Percentiles rank a stretch among this genome's conserved stretches.
Evolutionary conservation across 35 echinoderm and acorn worm species (phyloP).

Genomic region (Acanthaster planci): DNA sequence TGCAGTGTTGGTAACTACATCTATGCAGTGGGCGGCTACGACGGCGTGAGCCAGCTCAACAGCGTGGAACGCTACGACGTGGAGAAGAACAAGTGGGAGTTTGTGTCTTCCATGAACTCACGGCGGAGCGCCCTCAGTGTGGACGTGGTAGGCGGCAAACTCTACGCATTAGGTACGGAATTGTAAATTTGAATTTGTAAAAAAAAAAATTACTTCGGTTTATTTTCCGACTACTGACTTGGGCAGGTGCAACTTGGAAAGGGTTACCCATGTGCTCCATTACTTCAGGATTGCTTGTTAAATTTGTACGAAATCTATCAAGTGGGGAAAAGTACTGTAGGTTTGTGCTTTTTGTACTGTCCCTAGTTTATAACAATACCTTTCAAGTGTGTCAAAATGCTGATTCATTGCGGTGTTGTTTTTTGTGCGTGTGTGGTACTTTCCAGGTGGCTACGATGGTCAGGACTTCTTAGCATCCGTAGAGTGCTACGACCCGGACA

Average conservation of each 20-base stretch:
- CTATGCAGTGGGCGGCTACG: slow-evolving; percentile 92
- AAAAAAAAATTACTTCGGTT: too few relatives aligned
- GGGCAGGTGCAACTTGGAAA: too few relatives aligned
- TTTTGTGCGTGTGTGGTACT: neutral
- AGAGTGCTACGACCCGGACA: slow-evolving; percentile 85
- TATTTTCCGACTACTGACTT: too few relatives aligned
- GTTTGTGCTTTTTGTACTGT: too few relatives aligned
- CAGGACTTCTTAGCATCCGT: slow-evolving; percentile 90
- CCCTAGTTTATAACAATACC: too few relatives aligned
- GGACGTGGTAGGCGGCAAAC: slow-evolving; percentile 89
- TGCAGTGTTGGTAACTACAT: slow-evolving; percentile 72
- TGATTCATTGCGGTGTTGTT: too few relatives aligned
- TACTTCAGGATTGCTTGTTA: too few relatives aligned
- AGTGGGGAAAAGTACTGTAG: too few relatives aligned
- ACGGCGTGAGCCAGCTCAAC: slow-evolving; percentile 86
- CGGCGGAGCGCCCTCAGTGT: slow-evolving; percentile 95
- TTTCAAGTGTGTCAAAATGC: too few relatives aligned
- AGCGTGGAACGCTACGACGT: slow-evolving; percentile 93
- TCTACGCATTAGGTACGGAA: slow-evolving; percentile 90
- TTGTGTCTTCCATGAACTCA: slow-evolving; percentile 86
- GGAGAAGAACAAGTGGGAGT: slow-evolving; percentile 88
- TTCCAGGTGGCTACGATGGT: slow-evolving; percentile 95
- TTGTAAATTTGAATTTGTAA: neutral
- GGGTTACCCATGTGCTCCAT: too few relatives aligned
- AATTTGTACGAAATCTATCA: too few relatives aligned